Evolutionary conservation across 1,140 invertebrate species (phyloP), one percentile per base, ranked within the genome.

Genomic region (Drosophila oshimai): DNA sequence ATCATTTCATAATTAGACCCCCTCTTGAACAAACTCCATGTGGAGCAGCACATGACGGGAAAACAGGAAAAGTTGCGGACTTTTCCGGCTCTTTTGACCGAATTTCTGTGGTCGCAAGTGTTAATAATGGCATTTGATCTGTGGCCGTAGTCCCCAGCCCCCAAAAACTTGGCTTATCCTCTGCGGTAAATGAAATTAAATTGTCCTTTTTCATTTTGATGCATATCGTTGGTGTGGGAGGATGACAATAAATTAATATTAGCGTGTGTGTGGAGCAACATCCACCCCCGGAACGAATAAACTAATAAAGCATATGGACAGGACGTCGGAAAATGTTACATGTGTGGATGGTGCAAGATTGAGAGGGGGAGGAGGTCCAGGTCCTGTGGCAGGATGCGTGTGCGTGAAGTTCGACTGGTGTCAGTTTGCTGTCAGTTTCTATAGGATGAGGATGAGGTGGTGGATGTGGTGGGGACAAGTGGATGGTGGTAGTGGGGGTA

Each of bases 151-250:
- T 18, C 55, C 24, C 31, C 28, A 15, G n/a, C 42, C 53, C 34
- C 61, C 28, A 60, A 15, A 15, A 24, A 26, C 47, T 34, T 39
- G 55, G 22, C 53, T 55, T 58, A 36, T 58, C 39, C 55, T 60
- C 29, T 58, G 50, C 71, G 72, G 55, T 53, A 86, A 86, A 86
- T 86, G 76, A 86, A 86, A 86, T 86, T 86, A 86, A 86, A 86
- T 86, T 88, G 80, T 86, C 80, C 80, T 76, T 86, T 84, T 80
- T 87, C 81, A 87, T 86, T 69, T 60, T 55, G 74, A 79, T 83
- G 74, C 55, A 74, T 79, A 70, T 79, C 74, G 39, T 55, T 67
- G 39, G 64, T 67, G 47, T 36, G 51, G 24, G 31, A 13, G 41
- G 53, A 54, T 57, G 81, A 75, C 79, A 80, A 84, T 84, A 84